Percentiles rank a stretch among this genome's conserved stretches.
phyloP scores from a whole-genome alignment of 2,888 invertebrate genomes.

The Euphydryas editha region DNA sequence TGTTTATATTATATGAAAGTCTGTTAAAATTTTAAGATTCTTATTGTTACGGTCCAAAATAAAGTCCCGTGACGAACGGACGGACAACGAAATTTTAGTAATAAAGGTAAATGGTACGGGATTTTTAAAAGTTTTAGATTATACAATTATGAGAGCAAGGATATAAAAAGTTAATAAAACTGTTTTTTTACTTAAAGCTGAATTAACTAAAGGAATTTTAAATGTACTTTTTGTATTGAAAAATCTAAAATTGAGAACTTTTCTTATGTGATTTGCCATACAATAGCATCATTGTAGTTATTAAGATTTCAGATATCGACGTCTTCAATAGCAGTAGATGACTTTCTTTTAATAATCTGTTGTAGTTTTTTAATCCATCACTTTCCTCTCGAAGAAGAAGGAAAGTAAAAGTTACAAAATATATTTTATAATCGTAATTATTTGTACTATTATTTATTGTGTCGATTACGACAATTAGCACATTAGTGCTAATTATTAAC shows the following conservation, averaged over 20 bases:
- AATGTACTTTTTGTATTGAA: constrained; percentile 4
- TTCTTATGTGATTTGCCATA: not conserved
- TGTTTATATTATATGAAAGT: too few relatives aligned
- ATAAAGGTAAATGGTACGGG: too few relatives aligned
- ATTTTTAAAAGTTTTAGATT: too few relatives aligned
- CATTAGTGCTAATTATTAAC: too few relatives aligned
- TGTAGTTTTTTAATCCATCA: not conserved
- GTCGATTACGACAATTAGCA: too few relatives aligned
- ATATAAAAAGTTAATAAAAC: constrained; percentile 5
- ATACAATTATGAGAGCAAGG: not conserved
- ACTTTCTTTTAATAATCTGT: constrained; percentile 12
- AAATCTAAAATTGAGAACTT: constrained; percentile 11
- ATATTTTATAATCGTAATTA: too few relatives aligned
- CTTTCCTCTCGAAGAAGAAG: not conserved
- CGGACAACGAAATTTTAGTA: too few relatives aligned
- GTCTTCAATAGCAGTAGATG: constrained; percentile 5
- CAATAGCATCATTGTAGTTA: constrained; percentile 23
- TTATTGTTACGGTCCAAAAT: too few relatives aligned
- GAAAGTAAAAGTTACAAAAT: not conserved
- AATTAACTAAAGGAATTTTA: constrained; percentile 5
- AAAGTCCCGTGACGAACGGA: too few relatives aligned
- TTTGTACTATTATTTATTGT: too few relatives aligned
- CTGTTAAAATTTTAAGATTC: too few relatives aligned
- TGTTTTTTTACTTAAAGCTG: not conserved
- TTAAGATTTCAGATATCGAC: constrained; percentile 17